Percentiles rank a stretch among this genome's conserved stretches.
These are phyloP conservation scores for Sinelater perroti DNA, from an alignment of 2,888 invertebrate species.

Conservation along the genomic window DNA sequence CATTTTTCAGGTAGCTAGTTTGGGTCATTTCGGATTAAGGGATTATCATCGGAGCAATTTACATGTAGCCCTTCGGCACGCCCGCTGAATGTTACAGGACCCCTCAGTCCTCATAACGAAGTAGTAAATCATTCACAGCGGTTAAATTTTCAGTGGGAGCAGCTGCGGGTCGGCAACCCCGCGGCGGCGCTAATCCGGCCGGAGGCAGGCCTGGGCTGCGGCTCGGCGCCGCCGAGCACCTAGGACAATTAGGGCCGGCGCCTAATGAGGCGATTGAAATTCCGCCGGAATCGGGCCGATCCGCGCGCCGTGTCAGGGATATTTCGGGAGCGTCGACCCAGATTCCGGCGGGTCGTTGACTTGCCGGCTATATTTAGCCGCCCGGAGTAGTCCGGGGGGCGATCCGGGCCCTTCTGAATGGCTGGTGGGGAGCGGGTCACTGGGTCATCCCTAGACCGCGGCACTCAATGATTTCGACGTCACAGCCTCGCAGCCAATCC, in stretches of 20 bases:
- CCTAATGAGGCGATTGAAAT: slow-evolving; percentile 32
- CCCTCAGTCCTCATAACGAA: not conserved
- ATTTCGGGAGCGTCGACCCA: slow-evolving; percentile 37
- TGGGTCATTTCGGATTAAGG: too few species aligned
- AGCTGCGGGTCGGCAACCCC: slow-evolving; percentile 1
- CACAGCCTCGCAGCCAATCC: slow-evolving; percentile 35
- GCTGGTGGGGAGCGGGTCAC: slow-evolving; percentile 45
- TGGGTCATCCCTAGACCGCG: slow-evolving; percentile 44
- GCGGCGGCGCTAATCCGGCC: not conserved
- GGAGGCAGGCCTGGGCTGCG: too few species aligned
- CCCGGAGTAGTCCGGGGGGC: slow-evolving; percentile 35
- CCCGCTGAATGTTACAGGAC: too few species aligned
- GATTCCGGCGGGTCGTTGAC: slow-evolving; percentile 37
- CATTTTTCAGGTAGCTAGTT: too few species aligned
- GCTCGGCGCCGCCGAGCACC: slow-evolving; percentile 13
- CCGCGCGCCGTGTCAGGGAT: slow-evolving; percentile 26
- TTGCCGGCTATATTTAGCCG: slow-evolving; percentile 42
- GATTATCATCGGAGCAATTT: too few species aligned
- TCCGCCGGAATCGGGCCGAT: slow-evolving; percentile 24
- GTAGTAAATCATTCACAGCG: slow-evolving; percentile 21
- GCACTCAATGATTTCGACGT: slow-evolving; percentile 45
- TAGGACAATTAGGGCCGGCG: slow-evolving; percentile 22
- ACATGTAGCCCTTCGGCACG: too few species aligned
- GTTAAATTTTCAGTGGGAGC: slow-evolving; percentile 19
- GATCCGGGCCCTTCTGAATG: slow-evolving; percentile 35